phyloP scores from a whole-genome alignment of 1,140 invertebrate genomes.

The Scaptodrosophila lebanonensis region DNA sequence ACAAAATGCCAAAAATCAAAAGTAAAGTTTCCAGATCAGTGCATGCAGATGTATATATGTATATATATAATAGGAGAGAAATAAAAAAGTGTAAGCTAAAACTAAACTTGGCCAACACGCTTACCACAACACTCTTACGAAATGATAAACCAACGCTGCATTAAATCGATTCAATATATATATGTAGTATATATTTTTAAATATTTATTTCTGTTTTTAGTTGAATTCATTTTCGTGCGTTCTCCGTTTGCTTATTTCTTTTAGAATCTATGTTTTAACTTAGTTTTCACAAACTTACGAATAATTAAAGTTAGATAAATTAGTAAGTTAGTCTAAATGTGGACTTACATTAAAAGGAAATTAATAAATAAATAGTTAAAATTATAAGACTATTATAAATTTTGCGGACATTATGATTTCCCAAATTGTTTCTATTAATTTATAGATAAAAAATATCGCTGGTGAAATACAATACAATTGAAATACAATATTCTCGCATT shows the following conservation, averaged over 20 bases:
- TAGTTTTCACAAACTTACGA: slow-evolving; percentile 19
- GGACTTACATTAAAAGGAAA: slow-evolving; percentile 9
- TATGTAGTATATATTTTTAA: slow-evolving; percentile 41
- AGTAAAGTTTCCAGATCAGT: slow-evolving; percentile 1
- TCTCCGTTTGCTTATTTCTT: slow-evolving; percentile 19
- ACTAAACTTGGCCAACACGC: too few species aligned
- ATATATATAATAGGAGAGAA: slow-evolving; percentile 34
- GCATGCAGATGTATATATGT: slow-evolving; percentile 12
- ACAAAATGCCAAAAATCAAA: slow-evolving; percentile 27
- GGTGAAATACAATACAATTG: too few species aligned
- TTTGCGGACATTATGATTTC: slow-evolving; percentile 49
- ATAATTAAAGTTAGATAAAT: slow-evolving; percentile 39
- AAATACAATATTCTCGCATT: slow-evolving; percentile 1
- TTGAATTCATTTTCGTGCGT: slow-evolving; percentile 53
- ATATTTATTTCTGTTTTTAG: slow-evolving; percentile 28
- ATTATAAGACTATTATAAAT: slow-evolving; percentile 24
- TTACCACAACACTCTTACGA: slow-evolving; percentile 3
- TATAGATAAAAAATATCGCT: too few species aligned
- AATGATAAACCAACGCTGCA: slow-evolving; percentile 20
- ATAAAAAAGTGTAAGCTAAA: slow-evolving; percentile 11
- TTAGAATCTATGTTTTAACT: slow-evolving; percentile 25
- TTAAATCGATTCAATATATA: slow-evolving; percentile 16
- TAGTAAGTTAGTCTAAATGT: slow-evolving; percentile 58
- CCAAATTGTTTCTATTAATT: slow-evolving; percentile 33
- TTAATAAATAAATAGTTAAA: slow-evolving; percentile 64